Evolutionary conservation across 2,113 vertebrate genomes (phyloP).

Genomic region (Cebidichthys violaceus): DNA sequence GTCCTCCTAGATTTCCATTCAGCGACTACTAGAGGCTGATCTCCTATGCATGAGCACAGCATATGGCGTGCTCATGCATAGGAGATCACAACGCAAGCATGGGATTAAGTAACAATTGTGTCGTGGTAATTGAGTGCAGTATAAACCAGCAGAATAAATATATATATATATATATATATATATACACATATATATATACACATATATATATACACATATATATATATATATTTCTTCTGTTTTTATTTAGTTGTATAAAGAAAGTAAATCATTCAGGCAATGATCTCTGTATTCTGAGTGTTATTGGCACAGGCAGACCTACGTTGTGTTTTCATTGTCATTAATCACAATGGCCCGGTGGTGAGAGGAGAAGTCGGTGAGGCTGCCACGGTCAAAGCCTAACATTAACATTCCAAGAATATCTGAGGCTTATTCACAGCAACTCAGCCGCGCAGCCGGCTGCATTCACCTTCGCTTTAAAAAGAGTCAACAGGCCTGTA

Average conservation of each 20-base stretch:
- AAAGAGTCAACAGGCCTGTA: conserved; percentile 42
- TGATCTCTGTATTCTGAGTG: conserved; percentile 2
- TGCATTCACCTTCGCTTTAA: conserved; percentile 64
- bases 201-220: too few relatives aligned
- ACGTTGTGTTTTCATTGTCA: conserved; percentile 57
- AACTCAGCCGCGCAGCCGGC: conserved; percentile 61
- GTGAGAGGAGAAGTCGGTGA: conserved; percentile 54
- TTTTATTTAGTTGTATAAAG: neutral
- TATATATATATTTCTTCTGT: neutral
- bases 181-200: neutral
- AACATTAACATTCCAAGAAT: conserved; percentile 82
- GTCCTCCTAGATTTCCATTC: conserved; percentile 61
- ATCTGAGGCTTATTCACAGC: conserved; percentile 77
- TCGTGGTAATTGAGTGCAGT: conserved; percentile 34
- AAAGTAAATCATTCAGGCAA: neutral
- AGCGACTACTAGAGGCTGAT: conserved; percentile 43
- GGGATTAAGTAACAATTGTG: conserved; percentile 67
- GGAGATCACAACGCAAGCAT: conserved; percentile 51
- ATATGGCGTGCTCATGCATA: conserved; percentile 60
- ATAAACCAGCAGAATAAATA: conserved; percentile 6
- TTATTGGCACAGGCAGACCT: conserved; percentile 27
- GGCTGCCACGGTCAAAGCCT: conserved; percentile 65
- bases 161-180: neutral
- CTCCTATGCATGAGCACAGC: conserved; percentile 62
- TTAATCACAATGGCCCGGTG: conserved; percentile 58